A percentile compares a stretch with the other conserved stretches of the same genome.
Conservation (phyloP, 2,113 vertebrate species). For the Hiodon tergisus region DNA sequence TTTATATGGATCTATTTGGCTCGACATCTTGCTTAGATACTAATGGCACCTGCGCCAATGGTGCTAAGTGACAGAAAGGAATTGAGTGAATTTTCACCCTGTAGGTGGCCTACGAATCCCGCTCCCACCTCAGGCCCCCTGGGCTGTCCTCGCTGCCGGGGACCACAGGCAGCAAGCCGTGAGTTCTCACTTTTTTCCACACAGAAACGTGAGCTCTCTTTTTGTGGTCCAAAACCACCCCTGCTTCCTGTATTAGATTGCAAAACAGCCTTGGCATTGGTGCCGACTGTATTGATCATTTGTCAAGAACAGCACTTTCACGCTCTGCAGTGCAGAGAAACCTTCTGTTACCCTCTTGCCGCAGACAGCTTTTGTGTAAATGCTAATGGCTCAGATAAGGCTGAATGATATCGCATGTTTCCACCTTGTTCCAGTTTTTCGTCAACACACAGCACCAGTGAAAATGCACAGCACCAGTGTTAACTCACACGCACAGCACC, state of each 20-base stretch:
- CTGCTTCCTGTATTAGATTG: slow-evolving; percentile 13
- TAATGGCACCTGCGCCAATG: neutral
- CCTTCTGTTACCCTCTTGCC: slow-evolving; percentile 33
- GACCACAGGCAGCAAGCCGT: slow-evolving; percentile 78
- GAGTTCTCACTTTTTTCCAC: slow-evolving; percentile 48
- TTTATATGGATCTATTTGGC: neutral
- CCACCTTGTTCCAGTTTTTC: slow-evolving; percentile 6
- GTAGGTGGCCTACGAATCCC: slow-evolving; percentile 74
- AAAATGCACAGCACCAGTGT: neutral
- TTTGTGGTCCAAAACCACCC: slow-evolving; percentile 14
- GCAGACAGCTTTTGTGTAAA: slow-evolving; percentile 16
- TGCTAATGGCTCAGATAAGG: slow-evolving; percentile 6
- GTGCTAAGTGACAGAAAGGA: neutral
- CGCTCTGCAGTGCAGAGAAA: slow-evolving; percentile 37
- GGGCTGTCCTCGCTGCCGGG: slow-evolving; percentile 68
- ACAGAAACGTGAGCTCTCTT: neutral
- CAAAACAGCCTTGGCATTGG: slow-evolving; percentile 31
- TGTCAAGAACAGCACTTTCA: slow-evolving; percentile 44
- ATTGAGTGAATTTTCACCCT: slow-evolving; percentile 1
- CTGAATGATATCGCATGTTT: neutral
- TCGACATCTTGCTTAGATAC: neutral
- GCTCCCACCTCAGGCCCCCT: slow-evolving; percentile 74
- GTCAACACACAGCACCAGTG: neutral
- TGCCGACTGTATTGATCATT: slow-evolving; percentile 44
- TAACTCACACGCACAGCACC: neutral